Conservation (phyloP, 2,797 vertebrate genomes). For the Triplophysa bombifrons region DNA sequence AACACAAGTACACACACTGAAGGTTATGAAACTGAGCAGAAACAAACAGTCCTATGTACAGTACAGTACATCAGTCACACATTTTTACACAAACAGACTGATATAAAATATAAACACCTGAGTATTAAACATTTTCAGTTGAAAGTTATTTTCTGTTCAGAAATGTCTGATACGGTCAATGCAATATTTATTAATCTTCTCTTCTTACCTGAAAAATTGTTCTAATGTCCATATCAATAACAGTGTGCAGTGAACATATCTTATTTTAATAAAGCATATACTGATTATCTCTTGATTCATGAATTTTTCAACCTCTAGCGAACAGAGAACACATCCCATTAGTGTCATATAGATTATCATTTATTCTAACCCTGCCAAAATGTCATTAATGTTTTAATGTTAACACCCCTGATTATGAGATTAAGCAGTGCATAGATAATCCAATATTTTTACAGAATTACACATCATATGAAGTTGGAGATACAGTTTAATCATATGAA, state of each 20-base stretch:
- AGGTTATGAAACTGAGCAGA: slow-evolving; percentile 67
- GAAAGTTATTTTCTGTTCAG: no score
- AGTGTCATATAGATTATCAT: slow-evolving; percentile 61
- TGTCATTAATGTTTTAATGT: slow-evolving; percentile 50
- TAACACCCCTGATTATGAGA: slow-evolving; percentile 48
- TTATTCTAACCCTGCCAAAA: slow-evolving; percentile 52
- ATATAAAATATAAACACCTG: background rate
- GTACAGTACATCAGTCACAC: background rate
- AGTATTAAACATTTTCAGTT: background rate
- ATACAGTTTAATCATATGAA: slow-evolving; percentile 38
- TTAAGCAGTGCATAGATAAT: slow-evolving; percentile 65
- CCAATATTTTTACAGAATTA: slow-evolving; percentile 47
- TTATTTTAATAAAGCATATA: slow-evolving; percentile 29
- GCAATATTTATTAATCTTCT: background rate
- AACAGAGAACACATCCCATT: slow-evolving; percentile 55
- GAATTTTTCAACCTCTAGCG: slow-evolving; percentile 55
- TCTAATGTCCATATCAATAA: slow-evolving; percentile 4
- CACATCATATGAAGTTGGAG: slow-evolving; percentile 35
- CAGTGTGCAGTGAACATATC: slow-evolving; percentile 22
- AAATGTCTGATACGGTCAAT: background rate
- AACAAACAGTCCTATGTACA: slow-evolving; percentile 44
- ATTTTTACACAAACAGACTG: background rate
- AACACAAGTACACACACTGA: slow-evolving; percentile 60
- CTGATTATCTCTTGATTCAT: slow-evolving; percentile 53
- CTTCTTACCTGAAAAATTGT: slow-evolving; percentile 26